Base-by-base conservation (phyloP, 2,797 vertebrate genomes). In the Triplophysa yarkandensis region DNA sequence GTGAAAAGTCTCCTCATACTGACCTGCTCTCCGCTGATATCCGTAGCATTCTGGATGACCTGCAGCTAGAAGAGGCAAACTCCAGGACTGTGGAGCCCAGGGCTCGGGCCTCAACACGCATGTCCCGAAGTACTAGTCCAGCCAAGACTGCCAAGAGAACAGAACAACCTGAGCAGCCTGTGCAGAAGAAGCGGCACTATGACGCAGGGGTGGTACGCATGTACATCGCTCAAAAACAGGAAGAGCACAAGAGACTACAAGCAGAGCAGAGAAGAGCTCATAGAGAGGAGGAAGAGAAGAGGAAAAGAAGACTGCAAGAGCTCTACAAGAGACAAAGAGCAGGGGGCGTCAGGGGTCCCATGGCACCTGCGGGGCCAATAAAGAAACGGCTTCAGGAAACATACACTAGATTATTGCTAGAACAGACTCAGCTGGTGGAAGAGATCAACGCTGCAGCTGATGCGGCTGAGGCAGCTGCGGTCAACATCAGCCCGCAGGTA, bases 311-410 rank as follows among this genome's bases (percentile, higher is more conserved):
- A 17, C 89, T 99, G 7, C 93, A 96, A 78, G 96, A 98, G 76
- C 94, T 99, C 44, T 99, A 98, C 85, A 93, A 88, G 83, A 97
- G 94, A 85, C 98, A 99, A 85, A 93, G 88, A 79, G 93, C 93
- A 70, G 91, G 89, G 67, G 84, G 93, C 21, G 87, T 50, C 14
- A 86, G 90, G 85, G 84, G 81, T 7, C 58, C 79, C 48, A 73
- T 91, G 82, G 80, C 76, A 0, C 57, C 85, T 72, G 91, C 92
- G 48, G 86, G 83, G 28, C 88, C 90, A 16, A 87, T 89, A 48
- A 85, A 94, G 63, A 93, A 87, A 58, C 87, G 84, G 54, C 87
- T 95, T 25, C 94, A 95, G 75, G 95, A 96, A 72, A 97, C 95
- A 0, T 98, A 95, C 79, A 95, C 91, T 64, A 95, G 95, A 82